Percentiles rank a stretch among this genome's conserved stretches.
Evolutionary conservation across 1,140 invertebrate species (phyloP).

Genomic region (Hydropsyche tenuis): DNA sequence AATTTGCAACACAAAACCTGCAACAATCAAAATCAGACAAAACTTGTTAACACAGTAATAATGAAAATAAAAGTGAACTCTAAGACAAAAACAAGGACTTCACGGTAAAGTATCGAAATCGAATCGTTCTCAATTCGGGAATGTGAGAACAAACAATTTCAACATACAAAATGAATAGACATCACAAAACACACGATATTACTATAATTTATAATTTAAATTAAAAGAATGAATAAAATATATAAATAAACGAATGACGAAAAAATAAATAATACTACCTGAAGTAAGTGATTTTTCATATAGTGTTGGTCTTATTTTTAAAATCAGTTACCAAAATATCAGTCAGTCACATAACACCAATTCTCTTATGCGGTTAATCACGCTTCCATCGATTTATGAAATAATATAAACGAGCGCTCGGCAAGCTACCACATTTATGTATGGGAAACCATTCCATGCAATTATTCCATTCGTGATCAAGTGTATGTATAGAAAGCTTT

Average conservation of each 20-base stretch:
- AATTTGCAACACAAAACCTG: slow-evolving; percentile 39
- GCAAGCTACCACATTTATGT: slow-evolving; percentile 45
- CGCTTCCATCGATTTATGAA: slow-evolving; percentile 26
- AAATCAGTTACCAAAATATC: slow-evolving; percentile 26
- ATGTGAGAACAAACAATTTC: slow-evolving; percentile 29
- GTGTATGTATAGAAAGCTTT: slow-evolving; percentile 33
- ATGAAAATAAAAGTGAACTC: neutral
- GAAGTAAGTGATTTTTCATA: slow-evolving; percentile 20
- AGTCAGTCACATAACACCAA: slow-evolving; percentile 43
- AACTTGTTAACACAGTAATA: slow-evolving; percentile 25
- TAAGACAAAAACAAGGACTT: slow-evolving; percentile 15
- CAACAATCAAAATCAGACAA: slow-evolving; percentile 47
- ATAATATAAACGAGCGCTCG: slow-evolving; percentile 19
- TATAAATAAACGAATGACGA: slow-evolving; percentile 24
- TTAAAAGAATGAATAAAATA: slow-evolving; percentile 30
- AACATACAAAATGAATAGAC: slow-evolving; percentile 16
- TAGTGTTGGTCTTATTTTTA: slow-evolving; percentile 28
- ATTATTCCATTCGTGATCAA: slow-evolving; percentile 28
- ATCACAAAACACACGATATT: slow-evolving; percentile 39
- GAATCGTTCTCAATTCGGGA: slow-evolving; percentile 4
- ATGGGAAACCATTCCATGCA: slow-evolving; percentile 38
- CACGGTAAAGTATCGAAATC: neutral
- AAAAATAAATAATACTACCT: slow-evolving; percentile 45
- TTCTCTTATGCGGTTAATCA: slow-evolving; percentile 47
- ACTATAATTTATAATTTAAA: slow-evolving; percentile 29